A percentile compares a stretch with the other conserved stretches of the same genome.
phyloP scores from a whole-genome alignment of 2,113 vertebrate species.

The Chionodraco myersi region DNA sequence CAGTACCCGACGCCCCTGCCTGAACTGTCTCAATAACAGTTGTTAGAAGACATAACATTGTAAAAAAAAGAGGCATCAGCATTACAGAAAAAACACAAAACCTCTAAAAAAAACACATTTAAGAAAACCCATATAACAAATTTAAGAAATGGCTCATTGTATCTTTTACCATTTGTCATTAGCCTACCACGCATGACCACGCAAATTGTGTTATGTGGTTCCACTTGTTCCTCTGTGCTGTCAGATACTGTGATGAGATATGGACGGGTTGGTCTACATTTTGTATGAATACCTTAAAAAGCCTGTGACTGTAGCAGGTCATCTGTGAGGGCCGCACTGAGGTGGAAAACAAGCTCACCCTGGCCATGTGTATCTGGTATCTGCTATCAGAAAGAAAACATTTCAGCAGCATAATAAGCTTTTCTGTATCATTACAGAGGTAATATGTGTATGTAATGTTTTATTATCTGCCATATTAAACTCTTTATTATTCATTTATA shows the following conservation, averaged over 20 bases:
- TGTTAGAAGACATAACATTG: background rate
- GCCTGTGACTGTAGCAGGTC: background rate
- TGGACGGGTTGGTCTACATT: background rate
- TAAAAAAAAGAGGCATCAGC: background rate
- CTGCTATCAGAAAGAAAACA: background rate
- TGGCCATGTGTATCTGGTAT: background rate
- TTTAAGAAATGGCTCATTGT: background rate
- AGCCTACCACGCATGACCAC: background rate
- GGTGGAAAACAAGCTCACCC: background rate
- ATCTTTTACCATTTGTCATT: background rate
- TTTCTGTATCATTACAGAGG: background rate
- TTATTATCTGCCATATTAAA: background rate
- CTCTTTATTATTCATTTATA: background rate
- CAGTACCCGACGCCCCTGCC: background rate
- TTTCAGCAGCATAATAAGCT: background rate
- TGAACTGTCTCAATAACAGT: too few relatives aligned
- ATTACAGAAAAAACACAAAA: background rate
- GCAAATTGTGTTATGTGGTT: background rate
- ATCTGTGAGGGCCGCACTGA: background rate
- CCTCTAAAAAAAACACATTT: background rate
- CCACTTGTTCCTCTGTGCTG: background rate
- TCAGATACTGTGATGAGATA: background rate
- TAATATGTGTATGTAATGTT: background rate
- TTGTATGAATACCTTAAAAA: too few relatives aligned
- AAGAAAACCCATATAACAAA: background rate